Evolutionary conservation across 2,797 vertebrate genomes (phyloP).

Genomic region (Eremophila alpestris): DNA sequence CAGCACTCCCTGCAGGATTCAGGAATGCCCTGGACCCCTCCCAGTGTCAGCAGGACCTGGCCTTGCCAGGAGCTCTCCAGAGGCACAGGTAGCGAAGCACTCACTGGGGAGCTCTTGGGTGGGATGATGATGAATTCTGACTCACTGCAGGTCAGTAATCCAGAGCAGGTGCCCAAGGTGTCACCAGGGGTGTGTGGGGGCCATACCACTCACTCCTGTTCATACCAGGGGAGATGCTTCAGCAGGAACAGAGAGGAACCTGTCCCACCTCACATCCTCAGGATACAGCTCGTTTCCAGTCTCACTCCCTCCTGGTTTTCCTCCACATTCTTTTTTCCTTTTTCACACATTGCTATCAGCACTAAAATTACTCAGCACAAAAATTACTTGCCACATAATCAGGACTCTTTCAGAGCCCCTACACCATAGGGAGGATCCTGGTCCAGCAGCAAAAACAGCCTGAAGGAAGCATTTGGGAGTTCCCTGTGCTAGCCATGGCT

Average conservation of each 20-base stretch:
- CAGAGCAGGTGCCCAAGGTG: background rate
- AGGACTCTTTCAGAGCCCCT: background rate
- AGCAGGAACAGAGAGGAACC: background rate
- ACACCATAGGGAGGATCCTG: background rate
- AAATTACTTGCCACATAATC: background rate
- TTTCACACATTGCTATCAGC: background rate
- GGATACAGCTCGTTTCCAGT: background rate
- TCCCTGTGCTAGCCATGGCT: background rate
- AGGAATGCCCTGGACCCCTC: background rate
- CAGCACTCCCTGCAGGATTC: background rate
- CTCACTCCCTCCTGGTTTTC: background rate
- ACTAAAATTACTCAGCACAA: background rate
- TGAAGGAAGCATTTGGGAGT: background rate
- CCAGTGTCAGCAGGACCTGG: background rate
- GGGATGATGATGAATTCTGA: background rate
- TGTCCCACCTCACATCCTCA: background rate
- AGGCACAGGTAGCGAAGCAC: background rate
- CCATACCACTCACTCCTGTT: background rate
- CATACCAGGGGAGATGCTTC: background rate
- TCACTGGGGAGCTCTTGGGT: background rate
- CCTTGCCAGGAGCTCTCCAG: background rate
- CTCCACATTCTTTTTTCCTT: background rate
- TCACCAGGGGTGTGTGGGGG: background rate
- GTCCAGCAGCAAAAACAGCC: background rate
- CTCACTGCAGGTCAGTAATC: background rate